These are phyloP conservation scores for Vulpes ferrilata DNA, from an alignment of 2,113 vertebrate species.

Conservation along the genomic window DNA sequence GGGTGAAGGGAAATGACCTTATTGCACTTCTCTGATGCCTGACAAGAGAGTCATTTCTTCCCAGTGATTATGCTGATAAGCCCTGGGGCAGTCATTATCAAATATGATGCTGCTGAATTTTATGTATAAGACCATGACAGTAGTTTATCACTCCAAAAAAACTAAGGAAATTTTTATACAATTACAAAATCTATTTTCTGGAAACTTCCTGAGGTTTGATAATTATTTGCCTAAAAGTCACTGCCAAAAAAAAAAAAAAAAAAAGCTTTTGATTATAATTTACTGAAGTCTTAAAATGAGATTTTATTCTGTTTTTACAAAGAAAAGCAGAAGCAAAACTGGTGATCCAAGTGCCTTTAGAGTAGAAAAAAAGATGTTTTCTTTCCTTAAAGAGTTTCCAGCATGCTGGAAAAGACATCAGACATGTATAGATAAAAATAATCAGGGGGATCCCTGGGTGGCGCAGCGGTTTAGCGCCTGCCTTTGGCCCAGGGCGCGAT, in stretches of 20 bases:
- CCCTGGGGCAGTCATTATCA: background rate
- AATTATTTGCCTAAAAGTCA: slow-evolving; percentile 29
- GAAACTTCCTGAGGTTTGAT: slow-evolving; percentile 24
- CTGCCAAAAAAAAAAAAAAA: background rate
- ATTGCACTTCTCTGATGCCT: background rate
- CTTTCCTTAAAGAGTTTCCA: background rate
- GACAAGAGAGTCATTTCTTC: background rate
- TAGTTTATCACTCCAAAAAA: background rate
- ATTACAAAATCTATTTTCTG: background rate
- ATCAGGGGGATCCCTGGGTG: too few species aligned
- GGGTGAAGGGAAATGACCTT: background rate
- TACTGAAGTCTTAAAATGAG: background rate
- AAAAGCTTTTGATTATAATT: background rate
- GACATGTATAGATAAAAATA: background rate
- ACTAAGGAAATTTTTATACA: background rate
- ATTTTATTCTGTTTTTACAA: slow-evolving; percentile 40
- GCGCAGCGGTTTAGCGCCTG: too few species aligned
- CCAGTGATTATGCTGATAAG: background rate
- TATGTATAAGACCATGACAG: background rate
- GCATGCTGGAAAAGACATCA: background rate
- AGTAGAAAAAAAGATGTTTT: background rate
- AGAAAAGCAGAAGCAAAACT: background rate
- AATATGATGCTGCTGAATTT: background rate
- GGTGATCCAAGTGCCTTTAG: background rate
- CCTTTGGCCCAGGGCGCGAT: too few species aligned